Evolutionary conservation across 2,888 invertebrate genomes (phyloP).

Genomic region (Leptinotarsa rubiginosa): DNA sequence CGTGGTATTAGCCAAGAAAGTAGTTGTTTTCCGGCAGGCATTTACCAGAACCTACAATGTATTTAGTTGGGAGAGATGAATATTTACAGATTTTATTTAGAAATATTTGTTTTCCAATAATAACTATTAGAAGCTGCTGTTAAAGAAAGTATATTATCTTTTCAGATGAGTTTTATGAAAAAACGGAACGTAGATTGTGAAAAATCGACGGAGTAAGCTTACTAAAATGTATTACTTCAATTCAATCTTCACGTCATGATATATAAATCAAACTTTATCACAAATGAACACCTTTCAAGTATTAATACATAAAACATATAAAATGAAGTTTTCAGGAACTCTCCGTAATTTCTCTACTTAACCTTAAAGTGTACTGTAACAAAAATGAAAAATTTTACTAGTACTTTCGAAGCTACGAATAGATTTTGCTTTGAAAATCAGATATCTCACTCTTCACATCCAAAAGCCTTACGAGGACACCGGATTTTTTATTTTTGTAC

Average conservation of each 20-base stretch:
- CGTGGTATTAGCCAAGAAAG: no score
- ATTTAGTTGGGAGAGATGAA: no score
- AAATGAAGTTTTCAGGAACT: background rate
- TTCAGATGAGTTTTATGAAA: no score
- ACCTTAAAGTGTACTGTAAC: background rate
- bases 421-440: conserved; percentile 50
- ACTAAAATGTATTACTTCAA: no score
- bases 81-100: no score
- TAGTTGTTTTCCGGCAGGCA: no score
- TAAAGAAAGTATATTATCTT: no score
- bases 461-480: conserved; percentile 59
- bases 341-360: background rate
- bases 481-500: conserved; percentile 49
- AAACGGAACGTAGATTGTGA: no score
- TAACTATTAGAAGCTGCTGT: no score
- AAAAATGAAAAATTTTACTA: conserved; percentile 4
- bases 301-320: background rate
- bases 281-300: background rate
- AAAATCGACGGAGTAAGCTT: no score
- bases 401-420: conserved; percentile 13
- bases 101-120: no score
- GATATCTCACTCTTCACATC: conserved; percentile 52
- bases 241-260: background rate
- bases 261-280: conserved; percentile 6
- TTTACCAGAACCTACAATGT: no score